A percentile compares a stretch with the other conserved stretches of the same genome.
Conservation (phyloP, 2,113 vertebrate genomes). For the Strix uralensis region DNA sequence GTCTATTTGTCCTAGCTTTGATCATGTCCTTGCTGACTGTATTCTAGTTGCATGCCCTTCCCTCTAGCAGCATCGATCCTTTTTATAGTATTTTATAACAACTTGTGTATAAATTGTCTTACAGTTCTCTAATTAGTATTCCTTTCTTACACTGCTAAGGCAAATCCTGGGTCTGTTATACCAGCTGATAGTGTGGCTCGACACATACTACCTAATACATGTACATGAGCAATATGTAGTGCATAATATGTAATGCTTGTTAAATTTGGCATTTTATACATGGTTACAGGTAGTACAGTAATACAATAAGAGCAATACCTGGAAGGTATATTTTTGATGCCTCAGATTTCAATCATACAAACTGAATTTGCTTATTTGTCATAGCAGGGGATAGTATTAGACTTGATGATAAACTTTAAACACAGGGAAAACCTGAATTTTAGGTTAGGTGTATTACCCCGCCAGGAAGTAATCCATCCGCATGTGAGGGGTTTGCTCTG, state of each 20-base stretch:
- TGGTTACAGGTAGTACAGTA: not conserved
- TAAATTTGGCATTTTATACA: not conserved
- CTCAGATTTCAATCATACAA: not conserved
- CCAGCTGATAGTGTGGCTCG: not conserved
- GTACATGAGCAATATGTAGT: not conserved
- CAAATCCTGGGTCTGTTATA: not conserved
- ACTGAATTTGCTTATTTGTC: not conserved
- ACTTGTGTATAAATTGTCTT: not conserved
- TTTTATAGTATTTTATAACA: slow-evolving; percentile 5
- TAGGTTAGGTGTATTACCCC: not conserved
- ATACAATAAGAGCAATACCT: not conserved
- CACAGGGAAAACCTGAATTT: not conserved
- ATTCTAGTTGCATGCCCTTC: not conserved
- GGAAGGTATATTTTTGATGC: not conserved
- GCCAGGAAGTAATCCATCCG: not conserved
- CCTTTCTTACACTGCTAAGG: not conserved
- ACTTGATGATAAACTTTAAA: not conserved
- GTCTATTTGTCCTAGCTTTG: slow-evolving; percentile 50
- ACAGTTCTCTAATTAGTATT: not conserved
- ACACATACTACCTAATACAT: rapidly evolving
- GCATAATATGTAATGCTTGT: not conserved
- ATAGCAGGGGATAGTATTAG: not conserved
- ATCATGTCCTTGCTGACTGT: slow-evolving; percentile 6
- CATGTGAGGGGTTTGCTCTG: not conserved
- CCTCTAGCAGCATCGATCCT: not conserved